A percentile compares a stretch with the other conserved stretches of the same genome.
Evolutionary conservation across 2,888 invertebrate species (phyloP).

Genomic region (Rhimphoctona megacephalus): DNA sequence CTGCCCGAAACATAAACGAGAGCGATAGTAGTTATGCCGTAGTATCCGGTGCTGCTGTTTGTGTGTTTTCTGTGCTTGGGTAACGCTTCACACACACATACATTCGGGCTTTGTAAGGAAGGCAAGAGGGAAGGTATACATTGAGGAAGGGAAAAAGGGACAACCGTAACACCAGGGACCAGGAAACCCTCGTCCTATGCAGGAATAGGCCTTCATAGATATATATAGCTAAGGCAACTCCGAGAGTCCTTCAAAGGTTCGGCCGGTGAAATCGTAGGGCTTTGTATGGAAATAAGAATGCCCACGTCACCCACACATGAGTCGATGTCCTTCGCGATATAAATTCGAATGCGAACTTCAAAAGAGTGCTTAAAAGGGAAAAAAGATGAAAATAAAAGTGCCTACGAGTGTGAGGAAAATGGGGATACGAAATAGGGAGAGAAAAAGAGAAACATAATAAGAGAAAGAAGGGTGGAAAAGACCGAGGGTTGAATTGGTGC

Average conservation of each 20-base stretch:
- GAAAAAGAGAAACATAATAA: conserved; percentile 37
- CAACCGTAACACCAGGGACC: conserved; percentile 37
- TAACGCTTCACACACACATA: conserved; percentile 41
- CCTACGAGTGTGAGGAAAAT: conserved; percentile 39
- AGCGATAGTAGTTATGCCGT: conserved; percentile 43
- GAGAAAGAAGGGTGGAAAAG: conserved; percentile 61
- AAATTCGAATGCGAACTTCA: conserved; percentile 78
- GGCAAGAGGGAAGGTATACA: conserved; percentile 31
- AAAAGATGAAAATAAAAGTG: conserved; percentile 47
- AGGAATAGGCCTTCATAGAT: conserved; percentile 40
- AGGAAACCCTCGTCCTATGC: conserved; percentile 69
- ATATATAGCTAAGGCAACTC: conserved; percentile 39
- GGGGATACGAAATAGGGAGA: conserved; percentile 38
- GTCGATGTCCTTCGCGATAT: conserved; percentile 70
- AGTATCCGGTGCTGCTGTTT: conserved; percentile 29
- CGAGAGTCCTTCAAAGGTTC: conserved; percentile 77
- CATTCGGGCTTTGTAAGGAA: conserved; percentile 40
- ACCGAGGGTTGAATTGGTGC: conserved; percentile 53
- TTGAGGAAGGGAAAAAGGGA: conserved; percentile 55
- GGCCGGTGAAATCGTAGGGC: conserved; percentile 80
- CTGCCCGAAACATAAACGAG: conserved; percentile 65
- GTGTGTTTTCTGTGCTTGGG: conserved; percentile 35
- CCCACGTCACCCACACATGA: conserved; percentile 73
- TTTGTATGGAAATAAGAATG: conserved; percentile 83
- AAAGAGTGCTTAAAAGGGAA: conserved; percentile 72